Conservation (phyloP, 2,797 vertebrate species). For the Manis pentadactyla region DNA sequence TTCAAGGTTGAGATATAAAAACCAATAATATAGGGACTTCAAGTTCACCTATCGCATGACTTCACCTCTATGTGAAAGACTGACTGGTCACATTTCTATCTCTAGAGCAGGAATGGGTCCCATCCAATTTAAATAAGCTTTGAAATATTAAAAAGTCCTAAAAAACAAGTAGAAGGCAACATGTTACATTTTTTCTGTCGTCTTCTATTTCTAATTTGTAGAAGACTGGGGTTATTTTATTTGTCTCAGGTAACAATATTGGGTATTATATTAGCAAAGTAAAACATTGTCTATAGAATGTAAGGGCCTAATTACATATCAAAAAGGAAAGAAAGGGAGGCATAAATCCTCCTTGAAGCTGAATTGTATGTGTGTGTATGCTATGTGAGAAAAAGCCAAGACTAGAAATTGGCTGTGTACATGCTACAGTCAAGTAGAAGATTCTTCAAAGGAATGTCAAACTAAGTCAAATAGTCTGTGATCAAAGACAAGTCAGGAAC, state of each 20-base stretch:
- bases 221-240: constrained; percentile 46
- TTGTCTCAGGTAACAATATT: constrained; percentile 39
- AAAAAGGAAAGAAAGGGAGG: constrained; percentile 26
- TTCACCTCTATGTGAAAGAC: neutral
- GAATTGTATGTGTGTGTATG: neutral
- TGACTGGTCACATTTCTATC: neutral
- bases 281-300: constrained; percentile 61
- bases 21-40: neutral
- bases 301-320: constrained; percentile 60
- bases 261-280: constrained; percentile 59
- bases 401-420: neutral
- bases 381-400: constrained; percentile 55
- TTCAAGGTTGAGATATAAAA: constrained; percentile 20
- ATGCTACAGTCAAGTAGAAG: constrained; percentile 28
- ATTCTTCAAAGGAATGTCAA: constrained; percentile 68
- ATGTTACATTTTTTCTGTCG: neutral
- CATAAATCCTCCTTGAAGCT: constrained; percentile 45
- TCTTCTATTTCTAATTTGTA: constrained; percentile 46
- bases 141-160: neutral
- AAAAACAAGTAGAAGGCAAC: neutral
- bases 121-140: neutral
- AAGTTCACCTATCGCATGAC: constrained; percentile 1
- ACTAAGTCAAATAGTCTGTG: neutral
- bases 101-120: neutral
- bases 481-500: neutral